Conservation (phyloP, 1,140 invertebrate genomes). For the Scaptodrosophila lebanonensis region DNA sequence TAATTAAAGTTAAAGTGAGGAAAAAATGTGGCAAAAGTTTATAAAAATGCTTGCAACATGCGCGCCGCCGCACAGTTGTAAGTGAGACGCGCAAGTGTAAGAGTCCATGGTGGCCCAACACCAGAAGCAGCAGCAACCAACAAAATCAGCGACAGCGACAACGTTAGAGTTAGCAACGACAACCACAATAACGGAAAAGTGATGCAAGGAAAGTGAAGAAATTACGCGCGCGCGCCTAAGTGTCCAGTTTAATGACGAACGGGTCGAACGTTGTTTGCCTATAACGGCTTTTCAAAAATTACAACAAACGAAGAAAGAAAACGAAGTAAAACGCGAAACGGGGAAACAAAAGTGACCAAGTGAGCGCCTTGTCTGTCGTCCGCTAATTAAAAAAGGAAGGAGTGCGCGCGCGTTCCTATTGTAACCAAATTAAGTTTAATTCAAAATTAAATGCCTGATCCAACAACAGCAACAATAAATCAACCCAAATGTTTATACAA, state of each 20-base stretch:
- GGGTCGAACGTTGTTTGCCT: constrained; percentile 7
- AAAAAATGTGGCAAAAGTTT: constrained; percentile 61
- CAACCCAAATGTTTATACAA: constrained; percentile 66
- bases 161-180: too few species aligned
- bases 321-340: constrained; percentile 30
- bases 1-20: constrained; percentile 56
- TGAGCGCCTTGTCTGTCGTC: not conserved
- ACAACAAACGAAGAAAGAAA: too few species aligned
- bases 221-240: constrained; percentile 16
- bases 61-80: constrained; percentile 58
- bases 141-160: constrained; percentile 1
- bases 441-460: constrained; percentile 62
- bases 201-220: not conserved
- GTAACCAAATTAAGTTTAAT: constrained; percentile 33
- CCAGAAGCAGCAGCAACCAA: constrained; percentile 25
- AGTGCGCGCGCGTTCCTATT: constrained; percentile 9
- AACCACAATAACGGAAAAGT: too few species aligned
- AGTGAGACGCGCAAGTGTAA: constrained; percentile 36
- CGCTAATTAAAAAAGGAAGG: constrained; percentile 33
- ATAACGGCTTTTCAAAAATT: constrained; percentile 52
- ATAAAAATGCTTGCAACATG: constrained; percentile 70
- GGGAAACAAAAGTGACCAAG: constrained; percentile 7
- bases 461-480: constrained; percentile 20
- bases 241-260: too few species aligned
- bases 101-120: not conserved